These are phyloP conservation scores for Himalopsyche tibetana DNA, from an alignment of 2,888 invertebrate genomes.

Conservation along the genomic window DNA sequence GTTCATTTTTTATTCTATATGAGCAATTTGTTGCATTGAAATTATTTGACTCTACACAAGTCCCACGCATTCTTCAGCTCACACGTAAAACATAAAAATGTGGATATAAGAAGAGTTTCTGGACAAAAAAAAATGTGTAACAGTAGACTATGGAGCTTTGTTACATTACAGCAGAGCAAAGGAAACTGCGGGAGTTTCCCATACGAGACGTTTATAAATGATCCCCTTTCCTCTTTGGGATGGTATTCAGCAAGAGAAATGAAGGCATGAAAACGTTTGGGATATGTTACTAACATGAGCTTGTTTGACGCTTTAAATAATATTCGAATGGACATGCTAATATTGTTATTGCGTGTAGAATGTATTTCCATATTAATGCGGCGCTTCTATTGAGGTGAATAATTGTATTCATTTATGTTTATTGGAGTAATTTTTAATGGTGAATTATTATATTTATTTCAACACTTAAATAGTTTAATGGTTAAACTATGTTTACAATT, in stretches of 20 bases:
- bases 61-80: background rate
- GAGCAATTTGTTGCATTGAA: background rate
- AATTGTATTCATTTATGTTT: too few species aligned
- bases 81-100: constrained; percentile 9
- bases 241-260: constrained; percentile 33
- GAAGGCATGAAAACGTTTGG: constrained; percentile 18
- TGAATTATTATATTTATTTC: too few species aligned
- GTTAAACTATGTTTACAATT: too few species aligned
- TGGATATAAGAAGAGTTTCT: background rate
- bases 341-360: too few species aligned
- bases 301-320: too few species aligned
- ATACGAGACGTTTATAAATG: constrained; percentile 60
- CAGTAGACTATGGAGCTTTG: constrained; percentile 19
- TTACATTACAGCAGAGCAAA: background rate
- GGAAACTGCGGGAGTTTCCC: constrained; percentile 11
- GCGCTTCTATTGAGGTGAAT: too few species aligned
- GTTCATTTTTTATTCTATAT: too few species aligned
- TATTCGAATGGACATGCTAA: too few species aligned
- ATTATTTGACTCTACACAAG: background rate
- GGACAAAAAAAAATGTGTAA: constrained; percentile 15
- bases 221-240: constrained; percentile 60
- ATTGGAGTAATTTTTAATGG: too few species aligned
- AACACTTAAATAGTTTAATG: too few species aligned
- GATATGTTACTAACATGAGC: constrained; percentile 8
- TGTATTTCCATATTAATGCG: too few species aligned